Percentiles rank a stretch among this genome's conserved stretches.
phyloP scores from a whole-genome alignment of 2,888 invertebrate genomes.

The Trachelus troglodyta region DNA sequence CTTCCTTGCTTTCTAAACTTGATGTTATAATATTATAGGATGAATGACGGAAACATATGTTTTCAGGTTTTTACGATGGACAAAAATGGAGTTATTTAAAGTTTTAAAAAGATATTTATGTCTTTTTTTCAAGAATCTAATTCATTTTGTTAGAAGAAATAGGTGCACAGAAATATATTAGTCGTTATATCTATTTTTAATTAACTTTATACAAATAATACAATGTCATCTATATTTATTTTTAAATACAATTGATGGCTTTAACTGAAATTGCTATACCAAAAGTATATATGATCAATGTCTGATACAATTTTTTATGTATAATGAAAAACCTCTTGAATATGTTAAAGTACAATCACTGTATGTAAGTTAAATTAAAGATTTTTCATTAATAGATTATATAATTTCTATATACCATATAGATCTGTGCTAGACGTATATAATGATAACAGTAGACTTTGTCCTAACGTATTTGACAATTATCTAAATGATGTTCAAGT shows the following conservation, averaged over 20 bases:
- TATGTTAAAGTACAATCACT: neutral
- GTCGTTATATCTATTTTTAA: neutral
- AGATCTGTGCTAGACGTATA: neutral
- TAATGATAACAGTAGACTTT: too few species aligned
- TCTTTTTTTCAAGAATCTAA: neutral
- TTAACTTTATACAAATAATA: neutral
- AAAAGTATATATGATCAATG: neutral
- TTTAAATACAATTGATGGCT: neutral
- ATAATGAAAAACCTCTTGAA: neutral
- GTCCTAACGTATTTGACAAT: neutral
- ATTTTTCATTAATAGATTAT: neutral
- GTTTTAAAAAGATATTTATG: neutral
- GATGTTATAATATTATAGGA: neutral
- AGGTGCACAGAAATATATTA: neutral
- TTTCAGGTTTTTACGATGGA: neutral
- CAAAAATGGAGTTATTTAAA: neutral
- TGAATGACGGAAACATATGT: neutral
- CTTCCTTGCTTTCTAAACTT: neutral
- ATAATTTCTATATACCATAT: neutral
- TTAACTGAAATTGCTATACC: neutral
- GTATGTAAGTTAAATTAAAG: neutral
- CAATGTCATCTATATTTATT: neutral
- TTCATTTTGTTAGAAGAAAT: neutral
- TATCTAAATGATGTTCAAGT: neutral
- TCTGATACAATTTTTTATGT: neutral